Percentiles rank a stretch among this genome's conserved stretches.
These are phyloP conservation scores for Herpailurus yagouaroundi DNA, from an alignment of 2,113 vertebrate species.

Conservation along the genomic window DNA sequence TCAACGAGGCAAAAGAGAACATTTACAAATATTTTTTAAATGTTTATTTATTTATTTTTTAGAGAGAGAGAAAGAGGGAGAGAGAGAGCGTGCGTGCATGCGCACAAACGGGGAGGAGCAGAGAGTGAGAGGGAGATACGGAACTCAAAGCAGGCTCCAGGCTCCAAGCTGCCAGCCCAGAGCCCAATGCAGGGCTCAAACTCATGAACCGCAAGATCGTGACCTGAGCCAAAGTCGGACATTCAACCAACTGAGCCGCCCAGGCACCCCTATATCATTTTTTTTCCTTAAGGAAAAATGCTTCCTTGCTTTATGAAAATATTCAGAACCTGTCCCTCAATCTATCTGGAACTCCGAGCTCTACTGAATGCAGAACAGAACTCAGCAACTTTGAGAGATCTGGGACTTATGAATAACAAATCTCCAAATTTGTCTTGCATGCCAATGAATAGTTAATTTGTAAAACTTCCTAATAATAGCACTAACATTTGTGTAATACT, in stretches of 20 bases:
- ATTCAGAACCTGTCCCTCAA: conserved; percentile 54
- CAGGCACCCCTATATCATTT: background rate
- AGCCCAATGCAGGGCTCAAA: no score
- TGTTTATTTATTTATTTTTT: no score
- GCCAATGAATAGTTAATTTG: conserved; percentile 56
- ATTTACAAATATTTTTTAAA: conserved; percentile 21
- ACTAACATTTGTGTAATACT: conserved; percentile 40
- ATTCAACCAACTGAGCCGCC: no score
- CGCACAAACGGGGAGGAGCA: no score
- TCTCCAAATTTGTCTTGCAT: conserved; percentile 47
- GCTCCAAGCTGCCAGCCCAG: no score
- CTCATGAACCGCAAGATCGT: no score
- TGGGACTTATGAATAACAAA: conserved; percentile 58
- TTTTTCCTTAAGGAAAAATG: conserved; percentile 48
- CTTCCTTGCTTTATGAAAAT: conserved; percentile 47
- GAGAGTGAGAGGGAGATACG: no score
- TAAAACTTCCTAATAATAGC: conserved; percentile 63
- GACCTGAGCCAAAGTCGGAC: no score
- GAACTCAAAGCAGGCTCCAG: no score
- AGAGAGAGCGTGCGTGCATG: no score
- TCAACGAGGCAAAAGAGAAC: conserved; percentile 46
- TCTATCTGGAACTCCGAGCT: conserved; percentile 50
- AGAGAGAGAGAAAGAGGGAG: no score
- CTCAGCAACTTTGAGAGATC: background rate
- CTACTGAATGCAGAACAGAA: conserved; percentile 37